These are phyloP conservation scores for Rhabdomys dilectus DNA, from an alignment of 2,113 vertebrate species.

Conservation along the genomic window DNA sequence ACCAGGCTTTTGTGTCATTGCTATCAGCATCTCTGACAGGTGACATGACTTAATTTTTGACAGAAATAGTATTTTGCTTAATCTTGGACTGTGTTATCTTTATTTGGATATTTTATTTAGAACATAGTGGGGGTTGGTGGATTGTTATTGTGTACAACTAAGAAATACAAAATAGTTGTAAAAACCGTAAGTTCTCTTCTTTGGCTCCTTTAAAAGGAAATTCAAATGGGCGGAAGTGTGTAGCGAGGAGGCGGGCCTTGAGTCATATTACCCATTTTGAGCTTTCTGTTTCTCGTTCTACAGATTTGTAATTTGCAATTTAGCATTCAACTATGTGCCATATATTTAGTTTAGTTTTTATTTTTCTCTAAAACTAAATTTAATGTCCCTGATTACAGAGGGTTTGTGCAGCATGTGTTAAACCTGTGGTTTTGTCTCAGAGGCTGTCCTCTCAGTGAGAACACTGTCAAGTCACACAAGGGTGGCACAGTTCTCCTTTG, in stretches of 20 bases:
- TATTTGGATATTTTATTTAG: conserved; percentile 51
- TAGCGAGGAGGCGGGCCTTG: neutral
- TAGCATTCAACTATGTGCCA: conserved; percentile 36
- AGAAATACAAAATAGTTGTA: neutral
- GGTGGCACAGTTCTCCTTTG: neutral
- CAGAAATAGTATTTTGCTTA: conserved; percentile 46
- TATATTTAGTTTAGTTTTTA: conserved; percentile 7
- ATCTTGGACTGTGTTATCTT: conserved; percentile 2
- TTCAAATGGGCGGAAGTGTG: neutral
- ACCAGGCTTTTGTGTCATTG: conserved; percentile 5
- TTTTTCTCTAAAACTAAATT: conserved; percentile 46
- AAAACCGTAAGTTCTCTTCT: neutral
- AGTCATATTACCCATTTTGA: conserved; percentile 11
- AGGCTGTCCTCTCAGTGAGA: neutral
- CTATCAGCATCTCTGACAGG: neutral
- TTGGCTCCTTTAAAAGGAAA: conserved; percentile 30
- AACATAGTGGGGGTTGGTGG: neutral
- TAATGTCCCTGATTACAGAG: neutral
- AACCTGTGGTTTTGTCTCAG: neutral
- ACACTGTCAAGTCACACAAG: neutral
- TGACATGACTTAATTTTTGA: neutral
- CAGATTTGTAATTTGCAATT: conserved; percentile 39
- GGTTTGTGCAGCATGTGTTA: neutral
- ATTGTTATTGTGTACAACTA: neutral
- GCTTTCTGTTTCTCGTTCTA: conserved; percentile 20